Percentiles rank a stretch among this genome's conserved stretches.
phyloP scores from a whole-genome alignment of 1,140 invertebrate species.

The Papilio aristodemus region DNA sequence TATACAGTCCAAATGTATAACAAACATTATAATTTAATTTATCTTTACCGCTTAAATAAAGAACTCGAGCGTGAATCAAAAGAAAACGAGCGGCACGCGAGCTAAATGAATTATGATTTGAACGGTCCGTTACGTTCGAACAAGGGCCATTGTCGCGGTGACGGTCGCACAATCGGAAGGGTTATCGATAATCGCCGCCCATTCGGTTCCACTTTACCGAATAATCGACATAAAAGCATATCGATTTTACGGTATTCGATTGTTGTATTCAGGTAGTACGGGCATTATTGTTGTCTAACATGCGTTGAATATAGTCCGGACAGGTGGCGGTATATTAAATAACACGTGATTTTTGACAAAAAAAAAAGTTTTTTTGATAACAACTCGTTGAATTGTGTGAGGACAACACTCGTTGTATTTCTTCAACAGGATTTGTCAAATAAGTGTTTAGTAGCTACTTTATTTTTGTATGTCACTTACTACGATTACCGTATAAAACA shows the following conservation, averaged over 20 bases:
- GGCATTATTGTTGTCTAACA: slow-evolving; percentile 7
- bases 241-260: slow-evolving; percentile 1
- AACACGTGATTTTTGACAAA: neutral
- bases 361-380: too few species aligned
- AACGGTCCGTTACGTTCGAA: slow-evolving; percentile 48
- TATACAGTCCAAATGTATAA: too few species aligned
- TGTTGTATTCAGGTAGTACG: slow-evolving; percentile 21
- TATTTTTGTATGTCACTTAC: too few species aligned
- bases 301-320: slow-evolving; percentile 33
- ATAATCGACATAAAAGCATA: slow-evolving; percentile 16
- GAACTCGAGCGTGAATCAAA: slow-evolving; percentile 31
- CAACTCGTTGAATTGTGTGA: too few species aligned
- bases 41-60: neutral
- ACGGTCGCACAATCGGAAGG: slow-evolving; percentile 59
- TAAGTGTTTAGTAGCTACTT: too few species aligned
- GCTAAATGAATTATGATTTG: slow-evolving; percentile 63
- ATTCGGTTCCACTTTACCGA: slow-evolving; percentile 21
- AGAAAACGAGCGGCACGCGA: slow-evolving; percentile 40
- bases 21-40: neutral
- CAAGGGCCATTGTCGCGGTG: slow-evolving; percentile 57
- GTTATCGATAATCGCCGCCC: slow-evolving; percentile 39
- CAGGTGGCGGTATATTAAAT: slow-evolving; percentile 44
- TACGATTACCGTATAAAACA: too few species aligned
- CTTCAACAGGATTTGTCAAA: too few species aligned
- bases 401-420: too few species aligned